Evolutionary conservation across 2,113 vertebrate genomes (phyloP), one percentile per base, ranked within the genome.

Genomic region (Saguinus imperator): DNA sequence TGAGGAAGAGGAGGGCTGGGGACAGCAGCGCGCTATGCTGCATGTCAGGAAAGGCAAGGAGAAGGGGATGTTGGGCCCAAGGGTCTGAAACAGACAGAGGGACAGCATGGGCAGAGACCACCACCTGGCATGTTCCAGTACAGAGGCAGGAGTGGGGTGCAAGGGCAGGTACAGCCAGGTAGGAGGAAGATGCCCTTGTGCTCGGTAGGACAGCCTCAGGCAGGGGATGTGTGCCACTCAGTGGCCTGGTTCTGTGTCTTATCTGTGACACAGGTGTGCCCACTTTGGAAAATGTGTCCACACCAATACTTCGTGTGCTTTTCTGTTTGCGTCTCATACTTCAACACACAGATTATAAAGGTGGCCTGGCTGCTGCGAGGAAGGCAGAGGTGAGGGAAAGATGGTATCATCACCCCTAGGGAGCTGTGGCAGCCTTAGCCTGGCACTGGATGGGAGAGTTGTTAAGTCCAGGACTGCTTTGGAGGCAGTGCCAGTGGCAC

Each of bases 301-400:
- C 0, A 3, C 8, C 5, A 37, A 13, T 25, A 9, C 12, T 13
- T 37, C 1, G 0, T 35, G 27, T 7, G 7, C 27, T 37, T 23
- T 48, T 55, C 48, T 58, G 3, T 27, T 1, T 29, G 43, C 3
- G 0, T 70, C 16, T 64, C 17, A 7, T 5, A 61, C 48, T 21
- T 13, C 7, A 20, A 1, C 72, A 25, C 12, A 1, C 23, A 92
- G 43, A 90, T 55, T 5, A n/a, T 6, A 18, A 8, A 48, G 32
- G 6, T 27, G 6, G n/a, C 3, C 16, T 3, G 11, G 77, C n/a
- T 68, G 0, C 70, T 50, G 55, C 64, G 32, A 48, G n/a, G 57
- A 77, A 35, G 72, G 11, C 4, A 9, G 64, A 58, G 88, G 48
- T 2, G 4, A 0, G 25, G 52, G 40, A 5, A 13, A 58, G 37